phyloP scores from a whole-genome alignment of 2,797 vertebrate species.

The Pseudochirops corinnae region DNA sequence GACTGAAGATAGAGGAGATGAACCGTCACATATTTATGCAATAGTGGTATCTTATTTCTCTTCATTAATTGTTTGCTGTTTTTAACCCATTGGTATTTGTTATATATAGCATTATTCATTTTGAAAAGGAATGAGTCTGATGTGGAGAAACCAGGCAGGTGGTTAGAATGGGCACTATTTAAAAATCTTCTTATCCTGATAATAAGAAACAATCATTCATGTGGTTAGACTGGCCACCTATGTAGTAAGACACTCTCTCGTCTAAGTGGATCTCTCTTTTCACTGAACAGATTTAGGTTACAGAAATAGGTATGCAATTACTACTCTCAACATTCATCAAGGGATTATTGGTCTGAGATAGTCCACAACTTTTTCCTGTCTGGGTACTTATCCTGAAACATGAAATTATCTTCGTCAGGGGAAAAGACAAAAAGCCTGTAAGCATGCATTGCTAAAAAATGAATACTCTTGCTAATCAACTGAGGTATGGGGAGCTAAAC shows the following conservation, averaged over 20 bases:
- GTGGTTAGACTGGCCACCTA: neutral
- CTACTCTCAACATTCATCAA: neutral
- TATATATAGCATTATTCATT: neutral
- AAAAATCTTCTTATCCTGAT: neutral
- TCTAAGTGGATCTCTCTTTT: neutral
- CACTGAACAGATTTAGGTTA: neutral
- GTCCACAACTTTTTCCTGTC: neutral
- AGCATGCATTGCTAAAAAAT: neutral
- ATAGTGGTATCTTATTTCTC: neutral
- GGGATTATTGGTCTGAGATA: neutral
- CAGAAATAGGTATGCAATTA: neutral
- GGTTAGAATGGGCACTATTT: neutral
- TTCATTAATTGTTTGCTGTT: neutral
- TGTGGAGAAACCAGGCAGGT: neutral
- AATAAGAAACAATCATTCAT: neutral
- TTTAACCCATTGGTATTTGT: neutral
- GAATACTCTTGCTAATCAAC: neutral
- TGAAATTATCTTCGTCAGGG: neutral
- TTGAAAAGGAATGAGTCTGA: neutral
- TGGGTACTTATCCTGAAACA: neutral
- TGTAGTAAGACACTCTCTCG: neutral
- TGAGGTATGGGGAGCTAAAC: neutral
- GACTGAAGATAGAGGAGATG: neutral
- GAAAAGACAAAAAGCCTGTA: neutral
- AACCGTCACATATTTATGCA: fast-evolving